A percentile compares a stretch with the other conserved stretches of the same genome.
These are phyloP conservation scores for Zaprionus lachaisei DNA, from an alignment of 1,140 invertebrate genomes.

Conservation along the genomic window DNA sequence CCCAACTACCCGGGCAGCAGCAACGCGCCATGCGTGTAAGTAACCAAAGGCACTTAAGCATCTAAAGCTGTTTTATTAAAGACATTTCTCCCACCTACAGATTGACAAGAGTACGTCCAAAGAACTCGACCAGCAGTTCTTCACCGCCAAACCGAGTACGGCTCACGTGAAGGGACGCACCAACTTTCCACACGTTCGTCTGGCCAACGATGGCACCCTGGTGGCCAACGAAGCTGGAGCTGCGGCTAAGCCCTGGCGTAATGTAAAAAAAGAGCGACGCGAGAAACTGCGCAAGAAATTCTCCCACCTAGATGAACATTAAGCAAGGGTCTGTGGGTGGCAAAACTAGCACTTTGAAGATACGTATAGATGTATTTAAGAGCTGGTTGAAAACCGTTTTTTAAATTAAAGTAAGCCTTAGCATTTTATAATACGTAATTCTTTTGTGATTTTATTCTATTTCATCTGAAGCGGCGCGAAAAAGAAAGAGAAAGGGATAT, in stretches of 20 bases:
- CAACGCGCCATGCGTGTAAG: constrained; percentile 86
- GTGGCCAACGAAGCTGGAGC: constrained; percentile 56
- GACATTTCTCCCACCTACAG: constrained; percentile 51
- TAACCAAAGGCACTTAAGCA: neutral
- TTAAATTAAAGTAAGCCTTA: constrained; percentile 38
- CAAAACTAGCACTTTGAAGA: neutral
- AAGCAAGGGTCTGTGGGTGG: constrained; percentile 1
- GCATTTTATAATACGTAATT: constrained; percentile 20
- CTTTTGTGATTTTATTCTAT: neutral
- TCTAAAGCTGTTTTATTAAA: neutral
- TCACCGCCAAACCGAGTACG: constrained; percentile 83
- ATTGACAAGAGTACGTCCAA: constrained; percentile 83
- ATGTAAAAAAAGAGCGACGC: constrained; percentile 91
- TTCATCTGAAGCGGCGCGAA: neutral
- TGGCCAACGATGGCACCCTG: constrained; percentile 63
- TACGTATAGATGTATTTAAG: constrained; percentile 11
- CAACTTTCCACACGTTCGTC: constrained; percentile 78
- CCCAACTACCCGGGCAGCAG: constrained; percentile 85
- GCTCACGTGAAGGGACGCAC: constrained; percentile 86
- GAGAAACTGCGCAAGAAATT: constrained; percentile 94
- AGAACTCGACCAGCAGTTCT: constrained; percentile 87
- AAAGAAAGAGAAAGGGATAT: neutral
- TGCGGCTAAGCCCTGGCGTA: constrained; percentile 92
- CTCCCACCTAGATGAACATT: constrained; percentile 90
- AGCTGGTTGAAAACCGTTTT: constrained; percentile 18